These are phyloP conservation scores for Columba livia DNA, from an alignment of 2,113 vertebrate species.

Conservation along the genomic window DNA sequence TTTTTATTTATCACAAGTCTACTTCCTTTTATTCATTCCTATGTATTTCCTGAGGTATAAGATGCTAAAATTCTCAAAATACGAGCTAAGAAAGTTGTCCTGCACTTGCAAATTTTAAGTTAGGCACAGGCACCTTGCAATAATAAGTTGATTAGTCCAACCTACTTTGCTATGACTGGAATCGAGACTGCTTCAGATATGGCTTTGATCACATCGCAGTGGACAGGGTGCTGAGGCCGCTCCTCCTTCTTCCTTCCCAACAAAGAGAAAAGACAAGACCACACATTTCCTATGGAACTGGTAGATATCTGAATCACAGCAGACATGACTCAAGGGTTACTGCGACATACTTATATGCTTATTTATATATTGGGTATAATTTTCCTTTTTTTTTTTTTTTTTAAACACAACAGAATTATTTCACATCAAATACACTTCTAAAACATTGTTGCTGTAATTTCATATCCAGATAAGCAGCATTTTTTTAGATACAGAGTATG, in stretches of 20 bases:
- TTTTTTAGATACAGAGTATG: neutral
- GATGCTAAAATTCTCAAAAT: neutral
- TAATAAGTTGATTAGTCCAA: neutral
- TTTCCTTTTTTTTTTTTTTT: neutral
- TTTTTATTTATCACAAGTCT: neutral
- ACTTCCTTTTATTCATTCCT: neutral
- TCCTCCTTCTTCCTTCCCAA: constrained; percentile 91
- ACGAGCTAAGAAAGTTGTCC: neutral
- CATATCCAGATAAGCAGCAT: neutral
- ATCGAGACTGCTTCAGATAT: constrained; percentile 85
- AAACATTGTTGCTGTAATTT: neutral
- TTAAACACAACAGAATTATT: neutral
- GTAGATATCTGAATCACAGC: neutral
- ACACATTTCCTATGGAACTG: neutral
- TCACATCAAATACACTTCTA: neutral
- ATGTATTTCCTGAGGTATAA: neutral
- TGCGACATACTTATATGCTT: neutral
- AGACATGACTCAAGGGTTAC: neutral
- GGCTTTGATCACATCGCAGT: constrained; percentile 89
- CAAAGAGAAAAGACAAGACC: constrained; percentile 2
- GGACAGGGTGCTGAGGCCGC: constrained; percentile 90
- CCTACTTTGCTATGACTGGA: constrained; percentile 96
- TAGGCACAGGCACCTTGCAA: neutral
- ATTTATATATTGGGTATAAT: neutral
- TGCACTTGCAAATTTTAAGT: neutral